These are phyloP conservation scores for Raphicerus campestris DNA, from an alignment of 2,113 vertebrate species.

Conservation along the genomic window DNA sequence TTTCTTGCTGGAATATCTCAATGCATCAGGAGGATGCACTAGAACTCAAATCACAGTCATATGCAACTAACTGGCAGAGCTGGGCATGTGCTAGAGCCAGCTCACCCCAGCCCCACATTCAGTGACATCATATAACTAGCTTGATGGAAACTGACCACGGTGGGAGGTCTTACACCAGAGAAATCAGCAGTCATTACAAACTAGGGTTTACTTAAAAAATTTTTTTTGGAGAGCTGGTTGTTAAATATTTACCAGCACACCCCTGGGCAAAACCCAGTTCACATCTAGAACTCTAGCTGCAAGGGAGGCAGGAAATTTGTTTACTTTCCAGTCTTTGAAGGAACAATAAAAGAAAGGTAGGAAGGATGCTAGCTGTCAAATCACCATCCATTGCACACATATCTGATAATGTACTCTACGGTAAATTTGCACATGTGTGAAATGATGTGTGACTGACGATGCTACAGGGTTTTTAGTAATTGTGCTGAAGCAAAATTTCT, in stretches of 20 bases:
- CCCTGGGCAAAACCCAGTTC: background rate
- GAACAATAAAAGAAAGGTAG: background rate
- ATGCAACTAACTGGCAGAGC: background rate
- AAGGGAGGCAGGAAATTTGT: slow-evolving; percentile 10
- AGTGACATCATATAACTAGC: background rate
- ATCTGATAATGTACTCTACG: background rate
- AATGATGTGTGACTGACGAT: background rate
- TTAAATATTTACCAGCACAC: background rate
- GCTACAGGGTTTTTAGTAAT: background rate
- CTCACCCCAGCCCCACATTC: background rate
- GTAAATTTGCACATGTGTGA: background rate
- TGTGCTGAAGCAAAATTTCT: background rate
- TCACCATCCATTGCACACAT: background rate
- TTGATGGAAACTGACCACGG: fast-evolving
- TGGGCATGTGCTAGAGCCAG: background rate
- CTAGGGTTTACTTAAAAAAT: background rate
- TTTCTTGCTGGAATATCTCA: background rate
- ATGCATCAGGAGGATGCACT: background rate
- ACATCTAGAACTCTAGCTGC: slow-evolving; percentile 19
- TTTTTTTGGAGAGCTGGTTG: background rate
- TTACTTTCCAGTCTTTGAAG: background rate
- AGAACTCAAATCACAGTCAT: background rate
- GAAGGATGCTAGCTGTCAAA: background rate
- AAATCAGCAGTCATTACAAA: background rate
- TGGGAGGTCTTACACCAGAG: background rate